Base-by-base conservation (phyloP, 1,140 invertebrate genomes). In the Calosoma granatense region DNA sequence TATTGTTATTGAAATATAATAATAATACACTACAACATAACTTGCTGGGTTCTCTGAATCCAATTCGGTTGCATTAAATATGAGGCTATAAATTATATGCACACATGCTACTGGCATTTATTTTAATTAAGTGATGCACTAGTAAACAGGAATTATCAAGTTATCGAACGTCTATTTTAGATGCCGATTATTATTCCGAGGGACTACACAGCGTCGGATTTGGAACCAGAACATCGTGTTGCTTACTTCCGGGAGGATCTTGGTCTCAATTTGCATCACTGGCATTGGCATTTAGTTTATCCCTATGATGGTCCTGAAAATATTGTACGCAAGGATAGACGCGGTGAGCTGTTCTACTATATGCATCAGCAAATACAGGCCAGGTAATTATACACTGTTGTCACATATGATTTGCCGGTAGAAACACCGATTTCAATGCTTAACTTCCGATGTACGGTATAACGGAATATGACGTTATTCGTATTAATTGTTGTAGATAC, bases 231-330 rank as follows among this genome's bases (percentile, higher is more conserved):
- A 64, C 86, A 90, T 67, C 79, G 85, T 22, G 70, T 83, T 62
- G 84, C 84, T 66, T 88, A 88, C 69, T 88, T 85, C 77, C 78
- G 85, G 15, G 85, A 88, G 65, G 85, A 85, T 69, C 72, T 83
- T 59, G 85, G 84, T 59, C 76, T 87, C 65, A 88, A 88, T 69
- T 75, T 86, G 1, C 83, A 86, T 68, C 87, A 93, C 64, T 93
- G 89, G 89, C 88, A 92, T 71, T 87, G 81, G 87, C 87, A 90
- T 71, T 72, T 90, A 55, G 84, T 89, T 2, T 90, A 89, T 65
- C 87, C 87, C 0, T 84, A 83, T 64, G 80, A 84, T 56, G 78
- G 79, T 1, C 67, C 76, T 12, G 72, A 71, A n/a, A 64, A 69
- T 43, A 76, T 86, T 51, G 83, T 86, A 1, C 70, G 76, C 63